Evolutionary conservation across 2,888 invertebrate species (phyloP), one percentile per base, ranked within the genome.

Genomic region (Cosmorhoe ocellata): DNA sequence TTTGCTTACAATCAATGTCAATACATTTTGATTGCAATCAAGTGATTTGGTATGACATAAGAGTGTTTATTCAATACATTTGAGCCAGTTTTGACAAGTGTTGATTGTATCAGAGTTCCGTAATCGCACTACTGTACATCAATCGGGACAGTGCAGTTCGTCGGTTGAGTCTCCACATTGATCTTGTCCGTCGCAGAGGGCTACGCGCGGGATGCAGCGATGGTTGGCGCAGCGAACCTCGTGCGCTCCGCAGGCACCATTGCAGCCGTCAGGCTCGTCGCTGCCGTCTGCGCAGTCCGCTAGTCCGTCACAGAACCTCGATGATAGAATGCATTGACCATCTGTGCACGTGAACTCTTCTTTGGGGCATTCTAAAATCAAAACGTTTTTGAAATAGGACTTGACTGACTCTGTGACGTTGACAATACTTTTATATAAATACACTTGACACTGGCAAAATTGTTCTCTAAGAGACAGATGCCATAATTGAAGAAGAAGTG

Each of bases 91-190:
- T n/a, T n/a, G n/a, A n/a, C n/a, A n/a, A n/a, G n/a, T n/a, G n/a
- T n/a, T n/a, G n/a, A n/a, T n/a, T n/a, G n/a, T n/a, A n/a, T n/a
- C n/a, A n/a, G n/a, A n/a, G n/a, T n/a, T n/a, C n/a, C n/a, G n/a
- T n/a, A n/a, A n/a, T n/a, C n/a, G n/a, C n/a, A n/a, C 4, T 18
- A 24, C 6, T 24, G 31, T 32, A n/a, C n/a, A 14, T 54, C 51
- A 48, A 70, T 64, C 68, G 46, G 79, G 72, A 66, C 91, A 91
- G 31, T 80, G 67, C 11, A 92, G 91, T 80, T 95, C 95, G 68
- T 95, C 95, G 2, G 93, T 92, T 54, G 84, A 84, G 64, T 95
- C 95, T 0, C 84, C 81, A 67, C 95, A 95, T 69, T 95, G 92
- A 60, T 91, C 89, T 39, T 82, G 79, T 5, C 94, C 93, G 69